These are phyloP conservation scores for Nowickia ferox DNA, from an alignment of 2,888 invertebrate genomes.

Conservation along the genomic window DNA sequence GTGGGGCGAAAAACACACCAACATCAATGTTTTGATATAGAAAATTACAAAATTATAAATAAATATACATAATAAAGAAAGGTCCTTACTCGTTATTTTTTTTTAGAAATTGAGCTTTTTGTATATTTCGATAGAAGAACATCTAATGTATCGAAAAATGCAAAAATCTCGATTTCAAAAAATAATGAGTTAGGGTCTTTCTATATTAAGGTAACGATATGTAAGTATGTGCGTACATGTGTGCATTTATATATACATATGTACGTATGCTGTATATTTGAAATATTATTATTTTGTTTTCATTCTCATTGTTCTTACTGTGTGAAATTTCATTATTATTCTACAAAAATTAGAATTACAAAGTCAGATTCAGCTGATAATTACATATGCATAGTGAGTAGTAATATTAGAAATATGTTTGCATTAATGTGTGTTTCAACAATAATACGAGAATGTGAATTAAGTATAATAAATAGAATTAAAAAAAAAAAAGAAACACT, in stretches of 20 bases:
- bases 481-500: slow-evolving; percentile 17
- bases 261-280: neutral
- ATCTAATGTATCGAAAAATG: too few species aligned
- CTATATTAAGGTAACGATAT: too few species aligned
- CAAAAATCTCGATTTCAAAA: too few species aligned
- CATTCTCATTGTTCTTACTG: slow-evolving; percentile 27
- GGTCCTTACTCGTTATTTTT: too few species aligned
- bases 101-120: too few species aligned
- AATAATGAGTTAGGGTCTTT: too few species aligned
- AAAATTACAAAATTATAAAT: slow-evolving; percentile 8
- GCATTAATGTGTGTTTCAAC: neutral
- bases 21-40: slow-evolving; percentile 6
- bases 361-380: slow-evolving; percentile 58
- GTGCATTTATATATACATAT: neutral
- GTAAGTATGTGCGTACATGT: too few species aligned
- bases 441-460: slow-evolving; percentile 42
- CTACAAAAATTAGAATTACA: slow-evolving; percentile 61
- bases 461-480: slow-evolving; percentile 23
- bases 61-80: too few species aligned
- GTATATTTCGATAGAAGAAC: too few species aligned
- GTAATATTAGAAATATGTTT: neutral
- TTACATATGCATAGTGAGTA: slow-evolving; percentile 5
- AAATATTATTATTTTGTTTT: neutral
- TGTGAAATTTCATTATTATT: slow-evolving; percentile 67
- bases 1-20: neutral